Evolutionary conservation across 2,113 vertebrate genomes (phyloP).

Genomic region (Cephalopterus ornatus): DNA sequence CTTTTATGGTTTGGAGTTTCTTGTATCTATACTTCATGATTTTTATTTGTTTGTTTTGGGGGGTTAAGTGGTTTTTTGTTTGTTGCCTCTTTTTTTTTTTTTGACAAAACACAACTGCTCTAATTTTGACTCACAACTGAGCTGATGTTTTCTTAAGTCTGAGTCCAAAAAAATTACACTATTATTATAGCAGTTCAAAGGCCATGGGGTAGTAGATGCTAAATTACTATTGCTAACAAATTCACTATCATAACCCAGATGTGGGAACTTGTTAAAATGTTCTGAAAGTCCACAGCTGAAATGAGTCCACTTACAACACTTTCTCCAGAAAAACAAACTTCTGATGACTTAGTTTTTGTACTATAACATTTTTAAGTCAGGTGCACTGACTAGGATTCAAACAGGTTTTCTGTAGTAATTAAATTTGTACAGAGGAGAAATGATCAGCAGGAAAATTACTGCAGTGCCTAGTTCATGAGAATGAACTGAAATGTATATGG

Average conservation of each 20-base stretch:
- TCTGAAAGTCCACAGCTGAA: background rate
- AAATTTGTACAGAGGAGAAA: background rate
- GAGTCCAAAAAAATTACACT: background rate
- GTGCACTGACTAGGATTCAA: background rate
- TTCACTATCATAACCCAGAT: no score
- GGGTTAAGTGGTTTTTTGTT: background rate
- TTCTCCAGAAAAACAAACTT: background rate
- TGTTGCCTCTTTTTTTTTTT: background rate
- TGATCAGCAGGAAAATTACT: background rate
- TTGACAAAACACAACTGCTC: background rate
- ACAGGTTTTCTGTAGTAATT: background rate
- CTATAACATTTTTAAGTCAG: background rate
- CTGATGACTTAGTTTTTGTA: background rate
- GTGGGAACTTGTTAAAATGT: background rate
- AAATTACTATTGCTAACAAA: background rate
- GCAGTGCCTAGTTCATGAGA: background rate
- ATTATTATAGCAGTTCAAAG: background rate
- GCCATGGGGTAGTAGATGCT: background rate
- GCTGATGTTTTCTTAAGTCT: background rate
- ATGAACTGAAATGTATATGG: background rate
- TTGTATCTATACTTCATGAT: fast-evolving
- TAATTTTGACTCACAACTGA: background rate
- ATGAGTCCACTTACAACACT: background rate
- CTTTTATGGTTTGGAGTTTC: background rate
- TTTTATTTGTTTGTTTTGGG: background rate